Conservation (phyloP, 2,888 invertebrate species). For the Leucoma salicis region DNA sequence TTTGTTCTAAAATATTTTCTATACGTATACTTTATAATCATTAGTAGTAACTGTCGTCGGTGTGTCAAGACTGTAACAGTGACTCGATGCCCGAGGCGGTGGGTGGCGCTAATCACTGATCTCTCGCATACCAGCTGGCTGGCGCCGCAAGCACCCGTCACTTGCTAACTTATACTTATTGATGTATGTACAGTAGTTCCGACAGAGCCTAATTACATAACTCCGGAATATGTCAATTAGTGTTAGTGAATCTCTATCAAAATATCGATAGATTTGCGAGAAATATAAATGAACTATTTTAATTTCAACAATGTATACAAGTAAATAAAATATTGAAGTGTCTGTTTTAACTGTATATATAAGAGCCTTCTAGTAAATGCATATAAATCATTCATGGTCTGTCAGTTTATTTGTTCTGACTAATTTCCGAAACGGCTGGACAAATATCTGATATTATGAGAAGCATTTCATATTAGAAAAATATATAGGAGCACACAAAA, state of each 20-base stretch:
- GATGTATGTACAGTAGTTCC: background rate
- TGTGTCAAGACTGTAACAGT: slow-evolving; percentile 18
- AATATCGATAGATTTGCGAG: too few relatives aligned
- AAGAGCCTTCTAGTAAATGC: too few relatives aligned
- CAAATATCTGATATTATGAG: too few relatives aligned
- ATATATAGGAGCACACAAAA: too few relatives aligned
- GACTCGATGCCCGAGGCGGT: slow-evolving; percentile 28
- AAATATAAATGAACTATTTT: too few relatives aligned
- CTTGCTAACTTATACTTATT: background rate
- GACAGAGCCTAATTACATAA: background rate
- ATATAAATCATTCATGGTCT: too few relatives aligned
- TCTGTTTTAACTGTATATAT: too few relatives aligned
- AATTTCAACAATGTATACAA: too few relatives aligned
- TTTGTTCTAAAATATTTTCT: background rate
- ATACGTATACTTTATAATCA: background rate
- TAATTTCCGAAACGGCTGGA: too few relatives aligned
- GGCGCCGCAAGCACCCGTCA: background rate
- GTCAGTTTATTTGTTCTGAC: too few relatives aligned
- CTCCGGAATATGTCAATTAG: background rate
- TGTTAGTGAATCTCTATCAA: background rate
- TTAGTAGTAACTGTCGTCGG: background rate
- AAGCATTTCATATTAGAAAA: too few relatives aligned
- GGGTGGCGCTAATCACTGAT: slow-evolving; percentile 47
- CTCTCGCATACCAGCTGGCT: slow-evolving; percentile 28
- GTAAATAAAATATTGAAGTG: too few relatives aligned